Base-by-base conservation (phyloP, 2,888 invertebrate species). In the Gastrophysa polygoni region DNA sequence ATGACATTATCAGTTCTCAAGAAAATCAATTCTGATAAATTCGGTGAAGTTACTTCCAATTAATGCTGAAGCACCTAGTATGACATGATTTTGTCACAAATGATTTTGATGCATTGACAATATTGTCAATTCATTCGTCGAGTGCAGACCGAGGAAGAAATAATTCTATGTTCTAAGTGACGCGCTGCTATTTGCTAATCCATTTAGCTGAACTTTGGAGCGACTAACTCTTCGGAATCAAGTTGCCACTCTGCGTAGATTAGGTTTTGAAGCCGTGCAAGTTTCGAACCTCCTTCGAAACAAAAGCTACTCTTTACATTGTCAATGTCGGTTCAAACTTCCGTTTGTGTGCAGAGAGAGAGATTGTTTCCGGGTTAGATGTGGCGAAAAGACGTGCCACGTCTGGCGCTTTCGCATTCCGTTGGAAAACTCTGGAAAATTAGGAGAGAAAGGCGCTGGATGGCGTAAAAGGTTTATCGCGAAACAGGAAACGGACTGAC, bases 321-420 rank as follows among this genome's bases (percentile, higher is more conserved):
- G 61, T 61, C 63, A 63, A 57, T 61, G 66, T 57, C 63, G 66
- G 59, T 32, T 55, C 32, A 43, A 60, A 59, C 63, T 61, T 63
- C 66, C 63, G 63, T 50, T 59, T 63, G 59, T 54, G 57, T 38
- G 55, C 32, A 55, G 61, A 18, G 43, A 67, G 57, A 58, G 49
- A 64, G 62, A 63, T 60, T 63, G 58, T 64, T 67, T 67, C 67
- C 64, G 50, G n/a, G 63, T 58, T 55, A 47, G 57, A 28, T 57
- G 57, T 38, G 57, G 49, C 24, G 44, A 52, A 58, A 46, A 57
- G 57, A 62, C 61, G 60, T 52, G 62, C 44, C 63, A 56, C 66
- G 66, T 61, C 32, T 59, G 21, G 49, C 50, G 61, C 55, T 59
- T 59, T 62, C 59, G 57, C 43, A 51, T 59, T 63, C 57, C 54